Evolutionary conservation across 1,140 invertebrate genomes (phyloP).

Genomic region (Lepidostoma basale): DNA sequence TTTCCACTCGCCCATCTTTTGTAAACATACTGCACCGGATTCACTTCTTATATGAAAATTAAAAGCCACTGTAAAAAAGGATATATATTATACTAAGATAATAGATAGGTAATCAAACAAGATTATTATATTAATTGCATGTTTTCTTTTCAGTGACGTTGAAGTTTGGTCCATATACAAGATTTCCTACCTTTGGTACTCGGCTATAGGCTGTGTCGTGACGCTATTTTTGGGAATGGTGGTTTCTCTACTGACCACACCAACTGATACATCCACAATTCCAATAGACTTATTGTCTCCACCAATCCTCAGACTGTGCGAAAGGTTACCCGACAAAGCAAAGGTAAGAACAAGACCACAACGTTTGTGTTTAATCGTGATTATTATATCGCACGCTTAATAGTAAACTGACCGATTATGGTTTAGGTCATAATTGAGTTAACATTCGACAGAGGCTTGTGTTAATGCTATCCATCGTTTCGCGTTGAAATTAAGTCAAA

Average conservation of each 20-base stretch:
- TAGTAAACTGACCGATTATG: too few species aligned
- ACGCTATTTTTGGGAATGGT: conserved; percentile 74
- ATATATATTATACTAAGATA: background rate
- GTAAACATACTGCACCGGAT: too few species aligned
- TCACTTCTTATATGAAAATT: too few species aligned
- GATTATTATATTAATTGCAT: background rate
- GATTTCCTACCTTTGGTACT: conserved; percentile 72
- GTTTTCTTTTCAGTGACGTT: conserved; percentile 48
- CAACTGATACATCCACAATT: conserved; percentile 58
- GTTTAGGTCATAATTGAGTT: too few species aligned
- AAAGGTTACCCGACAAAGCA: conserved; percentile 51
- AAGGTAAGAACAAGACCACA: conserved; percentile 49
- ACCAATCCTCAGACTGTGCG: conserved; percentile 52
- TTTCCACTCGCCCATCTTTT: too few species aligned
- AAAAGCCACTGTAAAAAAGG: background rate
- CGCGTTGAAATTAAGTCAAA: too few species aligned
- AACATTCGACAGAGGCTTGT: too few species aligned
- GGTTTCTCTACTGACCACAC: conserved; percentile 71
- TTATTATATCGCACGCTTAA: too few species aligned
- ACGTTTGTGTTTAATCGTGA: too few species aligned
- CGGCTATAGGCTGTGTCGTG: conserved; percentile 73
- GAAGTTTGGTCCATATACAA: conserved; percentile 64
- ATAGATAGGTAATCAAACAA: background rate
- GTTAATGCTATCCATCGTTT: too few species aligned
- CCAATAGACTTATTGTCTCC: conserved; percentile 58